Percentiles rank a stretch among this genome's conserved stretches.
These are phyloP conservation scores for Eledona agricola DNA, from an alignment of 2,888 invertebrate genomes.

Conservation along the genomic window DNA sequence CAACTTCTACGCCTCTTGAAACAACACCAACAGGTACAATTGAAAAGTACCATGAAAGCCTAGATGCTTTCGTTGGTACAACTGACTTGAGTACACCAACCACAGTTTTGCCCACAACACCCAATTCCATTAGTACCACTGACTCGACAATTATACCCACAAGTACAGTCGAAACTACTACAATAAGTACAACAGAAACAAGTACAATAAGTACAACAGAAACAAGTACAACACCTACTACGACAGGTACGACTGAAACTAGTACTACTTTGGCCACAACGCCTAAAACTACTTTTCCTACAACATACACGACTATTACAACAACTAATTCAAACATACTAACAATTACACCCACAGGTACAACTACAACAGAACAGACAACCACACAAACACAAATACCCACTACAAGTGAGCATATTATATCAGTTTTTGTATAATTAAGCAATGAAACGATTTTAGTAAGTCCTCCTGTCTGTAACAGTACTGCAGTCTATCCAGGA, in stretches of 20 bases:
- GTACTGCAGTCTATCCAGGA: slow-evolving; percentile 6
- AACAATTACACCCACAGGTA: not conserved
- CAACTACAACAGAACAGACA: not conserved
- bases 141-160: not conserved
- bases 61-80: too few relatives aligned
- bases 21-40: too few relatives aligned
- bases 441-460: not conserved
- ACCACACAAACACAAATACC: not conserved
- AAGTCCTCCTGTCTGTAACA: slow-evolving; percentile 13
- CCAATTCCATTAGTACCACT: slow-evolving; percentile 8
- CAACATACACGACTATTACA: too few relatives aligned
- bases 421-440: slow-evolving; percentile 1
- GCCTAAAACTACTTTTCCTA: not conserved
- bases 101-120: too few relatives aligned
- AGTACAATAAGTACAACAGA: slow-evolving; percentile 1
- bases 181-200: not conserved
- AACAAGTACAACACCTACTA: slow-evolving; percentile 5
- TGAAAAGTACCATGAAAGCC: too few relatives aligned
- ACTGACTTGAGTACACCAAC: too few relatives aligned
- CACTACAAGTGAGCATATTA: not conserved
- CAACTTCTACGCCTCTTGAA: too few relatives aligned
- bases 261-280: not conserved
- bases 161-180: not conserved
- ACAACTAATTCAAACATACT: too few relatives aligned
- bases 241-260: not conserved